A percentile compares a stretch with the other conserved stretches of the same genome.
These are phyloP conservation scores for Litoditis marina DNA, from an alignment of 2,888 invertebrate genomes.

Conservation along the genomic window DNA sequence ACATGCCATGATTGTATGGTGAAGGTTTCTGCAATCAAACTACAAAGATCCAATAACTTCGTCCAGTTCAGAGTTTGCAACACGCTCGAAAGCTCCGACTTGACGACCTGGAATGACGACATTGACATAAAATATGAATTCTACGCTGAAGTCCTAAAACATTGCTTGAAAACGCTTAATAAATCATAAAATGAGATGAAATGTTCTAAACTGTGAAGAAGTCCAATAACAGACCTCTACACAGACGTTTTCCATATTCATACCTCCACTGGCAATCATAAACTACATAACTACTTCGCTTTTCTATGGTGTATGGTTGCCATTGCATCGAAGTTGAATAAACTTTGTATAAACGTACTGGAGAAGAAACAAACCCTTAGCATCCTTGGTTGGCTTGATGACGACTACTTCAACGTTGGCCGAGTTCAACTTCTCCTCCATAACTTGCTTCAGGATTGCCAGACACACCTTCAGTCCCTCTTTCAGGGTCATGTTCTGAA, in stretches of 20 bases:
- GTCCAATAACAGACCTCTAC: no score
- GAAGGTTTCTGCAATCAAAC: no score
- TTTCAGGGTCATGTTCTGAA: conserved; percentile 83
- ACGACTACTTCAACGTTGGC: conserved; percentile 83
- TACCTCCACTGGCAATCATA: no score
- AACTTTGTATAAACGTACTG: neutral
- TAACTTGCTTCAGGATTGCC: conserved; percentile 94
- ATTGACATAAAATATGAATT: no score
- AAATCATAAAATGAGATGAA: no score
- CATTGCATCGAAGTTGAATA: neutral
- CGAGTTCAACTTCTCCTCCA: conserved; percentile 96
- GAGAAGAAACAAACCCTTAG: conserved; percentile 36
- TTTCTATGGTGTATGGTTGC: neutral
- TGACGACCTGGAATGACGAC: conserved; percentile 32
- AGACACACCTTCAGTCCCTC: conserved; percentile 88
- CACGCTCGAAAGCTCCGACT: conserved; percentile 41
- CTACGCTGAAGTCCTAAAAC: no score
- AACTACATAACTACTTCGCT: neutral
- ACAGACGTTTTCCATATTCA: no score
- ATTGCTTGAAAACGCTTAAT: no score
- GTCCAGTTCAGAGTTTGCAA: conserved; percentile 39
- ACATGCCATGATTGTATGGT: no score
- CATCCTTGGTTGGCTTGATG: conserved; percentile 50
- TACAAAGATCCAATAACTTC: conserved; percentile 28
- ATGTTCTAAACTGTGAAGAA: no score